These are phyloP conservation scores for Cebidichthys violaceus DNA, from an alignment of 2,113 vertebrate species.

Conservation along the genomic window DNA sequence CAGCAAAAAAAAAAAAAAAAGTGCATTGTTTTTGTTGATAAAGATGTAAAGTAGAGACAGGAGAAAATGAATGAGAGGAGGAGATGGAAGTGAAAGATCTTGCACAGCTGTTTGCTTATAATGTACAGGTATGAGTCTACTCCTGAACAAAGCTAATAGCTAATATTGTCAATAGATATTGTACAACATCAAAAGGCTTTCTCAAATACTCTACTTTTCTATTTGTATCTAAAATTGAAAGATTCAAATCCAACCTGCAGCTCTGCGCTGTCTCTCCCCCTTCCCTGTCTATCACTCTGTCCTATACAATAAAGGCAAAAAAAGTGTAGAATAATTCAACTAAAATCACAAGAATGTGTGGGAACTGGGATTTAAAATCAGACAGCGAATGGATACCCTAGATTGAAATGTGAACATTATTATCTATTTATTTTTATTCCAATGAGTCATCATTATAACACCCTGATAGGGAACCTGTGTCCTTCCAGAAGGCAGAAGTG, in stretches of 20 bases:
- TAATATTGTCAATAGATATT: neutral
- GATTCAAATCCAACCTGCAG: neutral
- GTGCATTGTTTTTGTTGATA: neutral
- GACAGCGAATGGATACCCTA: neutral
- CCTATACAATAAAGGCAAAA: too few relatives aligned
- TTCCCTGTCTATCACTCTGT: neutral
- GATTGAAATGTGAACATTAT: neutral
- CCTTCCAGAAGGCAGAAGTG: constrained; percentile 37
- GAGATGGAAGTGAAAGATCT: neutral
- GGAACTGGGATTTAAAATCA: neutral
- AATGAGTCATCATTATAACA: neutral
- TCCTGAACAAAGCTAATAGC: neutral
- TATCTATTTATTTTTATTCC: neutral
- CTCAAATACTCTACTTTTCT: neutral
- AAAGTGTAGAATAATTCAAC: neutral
- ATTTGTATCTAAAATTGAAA: neutral
- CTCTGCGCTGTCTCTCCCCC: neutral
- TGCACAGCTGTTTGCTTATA: neutral
- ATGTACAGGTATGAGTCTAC: neutral
- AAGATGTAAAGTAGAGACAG: neutral
- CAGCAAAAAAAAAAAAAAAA: too few relatives aligned
- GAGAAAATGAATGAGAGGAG: neutral
- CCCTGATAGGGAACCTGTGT: neutral
- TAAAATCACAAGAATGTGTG: neutral
- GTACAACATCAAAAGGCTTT: neutral